Percentiles rank a stretch among this genome's conserved stretches.
These are phyloP conservation scores for Gallinago undulata DNA, from an alignment of 2,113 vertebrate genomes.

Conservation along the genomic window DNA sequence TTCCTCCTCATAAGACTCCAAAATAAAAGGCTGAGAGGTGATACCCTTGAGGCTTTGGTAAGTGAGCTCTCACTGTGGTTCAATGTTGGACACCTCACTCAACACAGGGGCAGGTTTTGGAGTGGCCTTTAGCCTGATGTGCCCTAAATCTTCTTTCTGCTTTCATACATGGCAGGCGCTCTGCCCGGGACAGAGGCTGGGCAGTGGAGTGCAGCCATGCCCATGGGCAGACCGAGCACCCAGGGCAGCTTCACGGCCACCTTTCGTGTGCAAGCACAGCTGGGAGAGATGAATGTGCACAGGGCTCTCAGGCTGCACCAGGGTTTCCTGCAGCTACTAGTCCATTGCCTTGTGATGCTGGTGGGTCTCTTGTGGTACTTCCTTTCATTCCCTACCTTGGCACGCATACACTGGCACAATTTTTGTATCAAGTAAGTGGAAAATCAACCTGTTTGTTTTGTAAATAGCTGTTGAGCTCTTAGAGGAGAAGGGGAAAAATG, in stretches of 20 bases:
- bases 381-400: background rate
- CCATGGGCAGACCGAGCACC: background rate
- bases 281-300: background rate
- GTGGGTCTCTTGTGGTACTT: background rate
- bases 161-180: accelerated
- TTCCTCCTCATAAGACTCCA: background rate
- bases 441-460: background rate
- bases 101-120: background rate
- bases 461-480: background rate
- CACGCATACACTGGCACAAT: accelerated
- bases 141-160: background rate
- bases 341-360: background rate
- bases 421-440: background rate
- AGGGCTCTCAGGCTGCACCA: accelerated
- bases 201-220: background rate
- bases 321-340: background rate
- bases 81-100: background rate
- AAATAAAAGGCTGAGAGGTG: background rate
- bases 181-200: accelerated
- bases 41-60: background rate
- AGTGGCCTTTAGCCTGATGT: background rate
- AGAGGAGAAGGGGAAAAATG: background rate
- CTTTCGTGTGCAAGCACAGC: background rate
- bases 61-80: background rate
- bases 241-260: accelerated